A percentile compares a stretch with the other conserved stretches of the same genome.
Evolutionary conservation across 2,888 invertebrate species (phyloP).

Genomic region (Caenorhabditis zanzibari): DNA sequence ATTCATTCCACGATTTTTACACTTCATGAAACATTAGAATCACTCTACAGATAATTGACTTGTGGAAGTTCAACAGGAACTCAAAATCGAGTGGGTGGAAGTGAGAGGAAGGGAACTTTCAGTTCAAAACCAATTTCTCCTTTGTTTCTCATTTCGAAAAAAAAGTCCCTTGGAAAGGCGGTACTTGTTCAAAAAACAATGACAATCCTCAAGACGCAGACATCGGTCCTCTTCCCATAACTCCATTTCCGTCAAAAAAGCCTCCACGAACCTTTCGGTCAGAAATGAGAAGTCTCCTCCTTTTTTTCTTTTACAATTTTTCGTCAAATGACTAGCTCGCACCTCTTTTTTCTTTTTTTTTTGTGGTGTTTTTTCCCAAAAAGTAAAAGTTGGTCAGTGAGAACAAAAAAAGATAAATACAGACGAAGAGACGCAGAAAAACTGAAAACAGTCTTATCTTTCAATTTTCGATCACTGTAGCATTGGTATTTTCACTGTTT

Average conservation of each 20-base stretch:
- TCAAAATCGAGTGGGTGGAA: slow-evolving; percentile 9
- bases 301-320: slow-evolving; percentile 20
- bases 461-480: slow-evolving; percentile 21
- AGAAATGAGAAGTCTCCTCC: slow-evolving; percentile 57
- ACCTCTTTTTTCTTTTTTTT: slow-evolving; percentile 30
- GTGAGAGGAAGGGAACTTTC: slow-evolving; percentile 4
- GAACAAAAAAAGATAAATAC: slow-evolving; percentile 2
- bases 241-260: slow-evolving; percentile 48
- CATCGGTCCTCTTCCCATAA: slow-evolving; percentile 39
- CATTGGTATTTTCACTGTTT: slow-evolving; percentile 5
- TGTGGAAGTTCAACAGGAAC: not conserved
- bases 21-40: slow-evolving; percentile 20
- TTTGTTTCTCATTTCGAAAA: slow-evolving; percentile 44
- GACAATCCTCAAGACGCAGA: slow-evolving; percentile 31
- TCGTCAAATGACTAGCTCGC: slow-evolving; percentile 48
- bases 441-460: slow-evolving; percentile 22
- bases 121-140: slow-evolving; percentile 27
- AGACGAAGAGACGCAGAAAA: slow-evolving; percentile 34
- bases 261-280: slow-evolving; percentile 41
- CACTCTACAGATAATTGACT: not conserved
- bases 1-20: slow-evolving; percentile 14
- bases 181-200: slow-evolving; percentile 23
- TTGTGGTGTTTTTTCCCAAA: slow-evolving; percentile 48
- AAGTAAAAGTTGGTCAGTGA: slow-evolving; percentile 43
- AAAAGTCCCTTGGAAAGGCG: slow-evolving; percentile 32